A percentile compares a stretch with the other conserved stretches of the same genome.
These are phyloP conservation scores for Mongoloraphidia duomilia DNA, from an alignment of 2,888 invertebrate genomes.

Conservation along the genomic window DNA sequence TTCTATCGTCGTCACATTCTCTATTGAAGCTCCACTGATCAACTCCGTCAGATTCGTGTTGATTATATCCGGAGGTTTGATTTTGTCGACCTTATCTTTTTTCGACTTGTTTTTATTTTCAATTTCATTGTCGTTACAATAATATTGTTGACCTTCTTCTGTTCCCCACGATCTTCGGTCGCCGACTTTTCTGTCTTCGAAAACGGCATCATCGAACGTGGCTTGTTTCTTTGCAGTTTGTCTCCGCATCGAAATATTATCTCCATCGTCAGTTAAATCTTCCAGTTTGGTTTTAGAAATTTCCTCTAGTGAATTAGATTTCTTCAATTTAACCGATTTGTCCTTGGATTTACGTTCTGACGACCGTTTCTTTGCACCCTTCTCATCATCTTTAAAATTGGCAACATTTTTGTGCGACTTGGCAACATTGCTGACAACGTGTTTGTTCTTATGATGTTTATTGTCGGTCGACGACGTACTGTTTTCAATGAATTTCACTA, in stretches of 20 bases:
- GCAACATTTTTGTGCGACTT: slow-evolving; percentile 10
- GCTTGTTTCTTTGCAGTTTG: slow-evolving; percentile 16
- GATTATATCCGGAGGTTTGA: slow-evolving; percentile 16
- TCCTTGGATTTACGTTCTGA: slow-evolving; percentile 24
- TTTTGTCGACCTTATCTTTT: slow-evolving; percentile 24
- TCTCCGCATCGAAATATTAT: slow-evolving; percentile 11
- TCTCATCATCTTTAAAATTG: slow-evolving; percentile 18
- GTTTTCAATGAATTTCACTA: slow-evolving; percentile 66
- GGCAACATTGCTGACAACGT: slow-evolving; percentile 19
- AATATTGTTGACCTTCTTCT: slow-evolving; percentile 40
- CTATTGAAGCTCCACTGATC: slow-evolving; percentile 21
- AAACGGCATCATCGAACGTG: slow-evolving; percentile 20
- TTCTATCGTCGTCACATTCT: slow-evolving; percentile 26
- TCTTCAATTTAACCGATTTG: slow-evolving; percentile 38
- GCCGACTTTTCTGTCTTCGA: slow-evolving; percentile 21
- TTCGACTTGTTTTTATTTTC: slow-evolving; percentile 22
- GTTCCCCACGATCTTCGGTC: slow-evolving; percentile 34
- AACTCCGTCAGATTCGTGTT: slow-evolving; percentile 24
- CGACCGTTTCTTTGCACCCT: slow-evolving; percentile 30
- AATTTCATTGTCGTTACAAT: slow-evolving; percentile 27
- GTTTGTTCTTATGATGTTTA: slow-evolving; percentile 24
- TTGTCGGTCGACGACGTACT: slow-evolving; percentile 25
- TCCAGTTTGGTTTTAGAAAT: slow-evolving; percentile 61
- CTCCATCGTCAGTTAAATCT: slow-evolving; percentile 36
- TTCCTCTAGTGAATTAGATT: slow-evolving; percentile 69